Evolutionary conservation across 2,888 invertebrate species (phyloP).

Genomic region (Vesta saturnalis): DNA sequence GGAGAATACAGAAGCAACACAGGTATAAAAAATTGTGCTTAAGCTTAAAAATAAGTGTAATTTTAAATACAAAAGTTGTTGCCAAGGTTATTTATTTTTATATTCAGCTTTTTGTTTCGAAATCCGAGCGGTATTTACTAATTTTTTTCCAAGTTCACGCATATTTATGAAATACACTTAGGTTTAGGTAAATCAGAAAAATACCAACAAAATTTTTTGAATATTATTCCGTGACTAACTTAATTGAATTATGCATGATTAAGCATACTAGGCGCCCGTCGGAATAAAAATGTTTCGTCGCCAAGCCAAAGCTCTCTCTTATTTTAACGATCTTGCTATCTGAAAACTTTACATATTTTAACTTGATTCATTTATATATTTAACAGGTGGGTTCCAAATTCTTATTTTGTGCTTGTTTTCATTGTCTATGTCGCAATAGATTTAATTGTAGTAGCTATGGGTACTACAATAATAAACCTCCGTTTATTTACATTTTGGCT

Average conservation of each 20-base stretch:
- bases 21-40: constrained; percentile 63
- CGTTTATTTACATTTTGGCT: too few relatives aligned
- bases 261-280: not conserved
- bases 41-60: constrained; percentile 16
- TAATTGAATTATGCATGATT: constrained; percentile 15
- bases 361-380: constrained; percentile 8
- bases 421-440: too few relatives aligned
- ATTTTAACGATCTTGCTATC: constrained; percentile 22
- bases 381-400: constrained; percentile 20
- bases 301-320: constrained; percentile 23
- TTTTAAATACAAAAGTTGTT: constrained; percentile 25
- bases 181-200: not conserved
- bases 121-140: constrained; percentile 15
- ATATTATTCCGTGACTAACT: not conserved
- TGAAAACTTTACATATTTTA: constrained; percentile 18
- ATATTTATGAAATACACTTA: constrained; percentile 11
- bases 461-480: too few relatives aligned
- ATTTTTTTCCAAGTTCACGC: constrained; percentile 29
- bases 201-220: not conserved
- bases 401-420: constrained; percentile 4
- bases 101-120: constrained; percentile 28
- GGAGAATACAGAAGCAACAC: constrained; percentile 85
- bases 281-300: constrained; percentile 20
- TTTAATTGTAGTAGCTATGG: too few relatives aligned
- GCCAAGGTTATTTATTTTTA: constrained; percentile 35